phyloP scores from a whole-genome alignment of 2,888 invertebrate species.

The Amiota minor region DNA sequence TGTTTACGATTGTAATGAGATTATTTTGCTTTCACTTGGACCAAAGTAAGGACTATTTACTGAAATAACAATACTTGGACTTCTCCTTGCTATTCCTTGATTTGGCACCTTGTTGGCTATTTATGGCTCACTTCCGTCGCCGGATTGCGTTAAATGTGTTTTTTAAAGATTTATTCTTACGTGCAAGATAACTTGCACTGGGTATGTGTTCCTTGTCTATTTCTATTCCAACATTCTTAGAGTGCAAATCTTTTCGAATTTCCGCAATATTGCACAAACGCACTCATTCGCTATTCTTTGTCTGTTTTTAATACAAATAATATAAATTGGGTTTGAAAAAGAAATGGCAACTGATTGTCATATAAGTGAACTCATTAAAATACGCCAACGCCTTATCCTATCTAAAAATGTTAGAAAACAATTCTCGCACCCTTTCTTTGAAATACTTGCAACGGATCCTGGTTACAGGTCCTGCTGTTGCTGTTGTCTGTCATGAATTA shows the following conservation, averaged over 20 bases:
- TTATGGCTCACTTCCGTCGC: neutral
- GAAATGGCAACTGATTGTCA: constrained; percentile 19
- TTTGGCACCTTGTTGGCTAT: neutral
- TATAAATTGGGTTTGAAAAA: neutral
- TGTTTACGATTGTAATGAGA: constrained; percentile 51
- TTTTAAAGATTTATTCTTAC: neutral
- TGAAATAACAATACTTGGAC: neutral
- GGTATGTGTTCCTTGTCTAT: neutral
- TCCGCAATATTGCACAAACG: neutral
- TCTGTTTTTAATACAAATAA: neutral
- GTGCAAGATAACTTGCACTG: neutral
- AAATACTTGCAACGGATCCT: neutral
- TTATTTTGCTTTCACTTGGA: constrained; percentile 16
- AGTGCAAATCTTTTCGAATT: constrained; percentile 1
- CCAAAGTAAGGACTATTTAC: too few relatives aligned
- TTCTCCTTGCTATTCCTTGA: too few relatives aligned
- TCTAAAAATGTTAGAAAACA: neutral
- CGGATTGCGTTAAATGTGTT: constrained; percentile 4
- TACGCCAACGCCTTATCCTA: neutral
- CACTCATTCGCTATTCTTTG: too few relatives aligned
- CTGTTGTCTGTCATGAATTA: constrained; percentile 26
- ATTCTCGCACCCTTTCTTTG: neutral
- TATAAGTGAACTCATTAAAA: constrained; percentile 24
- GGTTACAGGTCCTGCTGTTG: too few relatives aligned
- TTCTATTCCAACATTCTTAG: too few relatives aligned